Conservation (phyloP, 2,113 vertebrate genomes). For the Sinocyclocheilus grahami region DNA sequence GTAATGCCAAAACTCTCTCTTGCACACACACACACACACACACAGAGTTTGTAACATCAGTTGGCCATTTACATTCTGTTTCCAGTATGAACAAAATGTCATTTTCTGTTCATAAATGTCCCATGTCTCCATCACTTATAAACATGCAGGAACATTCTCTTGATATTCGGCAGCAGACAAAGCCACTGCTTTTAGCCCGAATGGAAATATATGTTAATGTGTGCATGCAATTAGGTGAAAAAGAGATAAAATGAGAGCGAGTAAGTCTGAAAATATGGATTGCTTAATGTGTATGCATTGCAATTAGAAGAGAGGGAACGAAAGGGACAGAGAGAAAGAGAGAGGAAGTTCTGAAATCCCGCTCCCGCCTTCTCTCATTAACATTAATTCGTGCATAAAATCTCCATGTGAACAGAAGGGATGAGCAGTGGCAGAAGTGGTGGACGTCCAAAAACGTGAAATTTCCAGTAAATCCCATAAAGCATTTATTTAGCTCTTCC, state of each 20-base stretch:
- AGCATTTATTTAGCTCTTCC: constrained; percentile 22
- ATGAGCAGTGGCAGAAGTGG: constrained; percentile 10
- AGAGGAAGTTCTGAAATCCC: not conserved
- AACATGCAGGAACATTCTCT: constrained; percentile 36
- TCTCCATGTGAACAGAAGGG: constrained; percentile 31
- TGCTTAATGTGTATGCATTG: constrained; percentile 29
- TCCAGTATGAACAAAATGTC: constrained; percentile 22
- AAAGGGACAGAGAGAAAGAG: constrained; percentile 10
- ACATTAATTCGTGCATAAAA: constrained; percentile 33
- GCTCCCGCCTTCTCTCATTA: constrained; percentile 20
- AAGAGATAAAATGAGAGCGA: constrained; percentile 23
- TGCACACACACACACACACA: not conserved
- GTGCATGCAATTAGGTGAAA: constrained; percentile 42
- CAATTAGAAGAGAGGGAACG: constrained; percentile 37
- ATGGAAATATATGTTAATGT: constrained; percentile 48
- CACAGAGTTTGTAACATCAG: not conserved
- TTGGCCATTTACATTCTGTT: constrained; percentile 10
- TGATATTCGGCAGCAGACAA: constrained; percentile 28
- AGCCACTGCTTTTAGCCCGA: constrained; percentile 40
- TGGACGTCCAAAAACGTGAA: constrained; percentile 18
- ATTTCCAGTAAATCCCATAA: constrained; percentile 35
- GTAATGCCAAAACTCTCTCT: constrained; percentile 17
- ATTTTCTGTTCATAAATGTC: constrained; percentile 36
- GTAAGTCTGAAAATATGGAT: constrained; percentile 32
- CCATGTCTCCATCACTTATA: constrained; percentile 31